Percentiles rank a stretch among this genome's conserved stretches.
Evolutionary conservation across 2,113 vertebrate species (phyloP).

Genomic region (Cyanoderma ruficeps): DNA sequence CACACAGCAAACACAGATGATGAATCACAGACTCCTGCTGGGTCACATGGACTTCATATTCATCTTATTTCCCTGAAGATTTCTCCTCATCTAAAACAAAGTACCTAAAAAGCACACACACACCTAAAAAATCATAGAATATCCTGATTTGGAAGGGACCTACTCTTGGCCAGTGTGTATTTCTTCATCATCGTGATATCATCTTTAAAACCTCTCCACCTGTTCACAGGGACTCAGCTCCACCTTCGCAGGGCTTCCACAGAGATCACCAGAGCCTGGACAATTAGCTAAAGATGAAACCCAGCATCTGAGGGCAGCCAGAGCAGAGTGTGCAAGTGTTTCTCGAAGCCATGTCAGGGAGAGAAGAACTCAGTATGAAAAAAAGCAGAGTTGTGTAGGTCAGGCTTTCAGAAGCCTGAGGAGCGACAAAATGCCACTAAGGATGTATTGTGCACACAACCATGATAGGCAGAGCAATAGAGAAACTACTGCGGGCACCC

Average conservation of each 20-base stretch:
- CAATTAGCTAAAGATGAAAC: background rate
- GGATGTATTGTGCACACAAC: background rate
- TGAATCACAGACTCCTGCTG: background rate
- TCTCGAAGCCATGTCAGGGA: background rate
- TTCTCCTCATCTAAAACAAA: background rate
- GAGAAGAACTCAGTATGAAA: background rate
- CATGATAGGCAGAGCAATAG: background rate
- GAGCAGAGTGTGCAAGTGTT: accelerated
- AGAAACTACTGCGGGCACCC: background rate
- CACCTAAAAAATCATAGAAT: background rate
- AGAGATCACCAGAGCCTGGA: background rate
- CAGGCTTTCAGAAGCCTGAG: background rate
- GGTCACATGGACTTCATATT: background rate
- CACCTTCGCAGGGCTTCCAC: background rate
- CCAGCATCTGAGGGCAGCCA: background rate
- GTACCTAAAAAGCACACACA: background rate
- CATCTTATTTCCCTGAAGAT: background rate
- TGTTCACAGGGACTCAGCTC: background rate
- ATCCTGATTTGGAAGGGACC: background rate
- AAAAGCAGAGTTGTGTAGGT: background rate
- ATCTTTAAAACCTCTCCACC: background rate
- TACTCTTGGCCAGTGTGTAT: background rate
- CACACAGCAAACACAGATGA: background rate
- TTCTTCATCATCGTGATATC: background rate
- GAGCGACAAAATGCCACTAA: background rate